Evolutionary conservation across 1,140 invertebrate species (phyloP).

Genomic region (Drosophila obscura): DNA sequence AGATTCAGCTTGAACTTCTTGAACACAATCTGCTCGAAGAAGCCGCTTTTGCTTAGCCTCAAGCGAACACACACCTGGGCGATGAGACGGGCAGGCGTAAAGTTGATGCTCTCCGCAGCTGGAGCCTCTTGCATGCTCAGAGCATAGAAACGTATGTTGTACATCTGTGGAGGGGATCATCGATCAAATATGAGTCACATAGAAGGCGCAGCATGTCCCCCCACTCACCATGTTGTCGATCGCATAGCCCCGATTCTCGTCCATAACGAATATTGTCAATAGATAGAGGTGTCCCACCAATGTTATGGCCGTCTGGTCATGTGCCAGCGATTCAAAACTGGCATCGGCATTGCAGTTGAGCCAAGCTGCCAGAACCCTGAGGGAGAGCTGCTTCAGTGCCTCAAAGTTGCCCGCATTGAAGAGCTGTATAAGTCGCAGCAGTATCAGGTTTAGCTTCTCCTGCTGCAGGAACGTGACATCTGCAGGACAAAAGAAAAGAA

Average conservation of each 20-base stretch:
- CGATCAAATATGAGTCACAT: not conserved
- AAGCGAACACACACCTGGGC: conserved; percentile 68
- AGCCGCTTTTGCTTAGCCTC: conserved; percentile 51
- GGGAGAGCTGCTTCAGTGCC: conserved; percentile 66
- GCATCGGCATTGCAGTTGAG: conserved; percentile 30
- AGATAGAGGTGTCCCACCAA: conserved; percentile 69
- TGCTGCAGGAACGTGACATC: conserved; percentile 56
- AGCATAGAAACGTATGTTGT: conserved; percentile 75
- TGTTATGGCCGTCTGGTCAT: conserved; percentile 43
- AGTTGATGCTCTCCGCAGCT: conserved; percentile 23
- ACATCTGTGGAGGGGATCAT: conserved; percentile 41
- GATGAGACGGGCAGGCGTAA: conserved; percentile 74
- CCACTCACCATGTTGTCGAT: conserved; percentile 73
- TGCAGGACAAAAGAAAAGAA: not conserved
- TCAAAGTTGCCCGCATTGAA: conserved; percentile 73
- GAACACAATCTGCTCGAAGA: conserved; percentile 72
- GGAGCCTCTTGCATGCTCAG: conserved; percentile 61
- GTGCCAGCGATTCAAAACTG: not conserved
- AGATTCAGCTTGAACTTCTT: conserved; percentile 56
- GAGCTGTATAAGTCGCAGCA: conserved; percentile 66
- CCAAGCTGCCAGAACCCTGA: conserved; percentile 72
- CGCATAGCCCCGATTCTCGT: conserved; percentile 70
- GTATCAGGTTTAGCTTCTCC: conserved; percentile 56
- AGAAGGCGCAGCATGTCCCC: not conserved
- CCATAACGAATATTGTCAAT: conserved; percentile 65